Percentiles rank a stretch among this genome's conserved stretches.
phyloP scores from a whole-genome alignment of 2,888 invertebrate species.

The Rosalia funebris region DNA sequence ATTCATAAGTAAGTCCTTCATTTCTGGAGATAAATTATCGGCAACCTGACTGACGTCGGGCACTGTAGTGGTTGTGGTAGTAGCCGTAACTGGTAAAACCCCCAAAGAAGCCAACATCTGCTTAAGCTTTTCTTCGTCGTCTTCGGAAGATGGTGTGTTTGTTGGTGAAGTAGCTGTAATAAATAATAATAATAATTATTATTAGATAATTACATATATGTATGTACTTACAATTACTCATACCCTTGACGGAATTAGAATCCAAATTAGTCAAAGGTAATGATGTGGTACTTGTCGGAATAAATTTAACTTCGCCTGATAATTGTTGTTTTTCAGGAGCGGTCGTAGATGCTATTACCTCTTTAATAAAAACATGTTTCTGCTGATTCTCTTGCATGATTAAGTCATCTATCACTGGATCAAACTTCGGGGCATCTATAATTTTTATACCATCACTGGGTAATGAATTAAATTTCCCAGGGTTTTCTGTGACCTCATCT shows the following conservation, averaged over 20 bases:
- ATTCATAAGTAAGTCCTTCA: slow-evolving; percentile 63
- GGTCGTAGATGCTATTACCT: no score
- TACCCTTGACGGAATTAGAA: no score
- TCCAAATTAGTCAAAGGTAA: no score
- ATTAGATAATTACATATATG: no score
- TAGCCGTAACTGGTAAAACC: slow-evolving; percentile 49
- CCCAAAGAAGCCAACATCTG: slow-evolving; percentile 64
- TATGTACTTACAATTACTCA: no score
- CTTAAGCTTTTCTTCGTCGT: slow-evolving; percentile 53
- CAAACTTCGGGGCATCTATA: slow-evolving; percentile 45
- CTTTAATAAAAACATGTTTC: background rate
- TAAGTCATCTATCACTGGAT: slow-evolving; percentile 44
- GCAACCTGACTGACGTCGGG: slow-evolving; percentile 60
- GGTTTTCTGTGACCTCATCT: slow-evolving; percentile 35
- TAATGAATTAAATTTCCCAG: slow-evolving; percentile 15
- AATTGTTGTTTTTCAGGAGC: no score
- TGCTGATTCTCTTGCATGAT: slow-evolving; percentile 38
- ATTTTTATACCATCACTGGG: slow-evolving; percentile 45
- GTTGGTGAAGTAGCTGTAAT: slow-evolving; percentile 15
- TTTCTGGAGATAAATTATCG: slow-evolving; percentile 60
- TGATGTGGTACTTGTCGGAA: no score
- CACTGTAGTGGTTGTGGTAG: slow-evolving; percentile 49
- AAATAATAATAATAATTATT: no score
- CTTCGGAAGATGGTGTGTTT: slow-evolving; percentile 18
- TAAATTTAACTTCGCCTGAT: no score